Percentiles rank a stretch among this genome's conserved stretches.
Evolutionary conservation across 2,113 vertebrate species (phyloP).

Genomic region (Capricornis sumatraensis): DNA sequence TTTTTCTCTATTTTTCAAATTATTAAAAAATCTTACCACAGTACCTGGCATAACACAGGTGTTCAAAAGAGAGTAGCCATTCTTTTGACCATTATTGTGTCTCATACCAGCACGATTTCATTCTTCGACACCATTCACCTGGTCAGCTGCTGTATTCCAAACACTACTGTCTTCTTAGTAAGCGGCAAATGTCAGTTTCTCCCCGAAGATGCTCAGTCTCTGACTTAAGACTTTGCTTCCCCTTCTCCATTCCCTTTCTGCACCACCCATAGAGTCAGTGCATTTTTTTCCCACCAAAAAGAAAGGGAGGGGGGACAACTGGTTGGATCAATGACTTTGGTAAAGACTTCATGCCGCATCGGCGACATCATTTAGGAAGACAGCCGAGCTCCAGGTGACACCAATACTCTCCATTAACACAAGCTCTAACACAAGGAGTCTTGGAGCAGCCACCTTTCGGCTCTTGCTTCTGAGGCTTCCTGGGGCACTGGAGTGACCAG

Average conservation of each 20-base stretch:
- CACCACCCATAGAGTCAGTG: accelerated
- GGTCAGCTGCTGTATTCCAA: not conserved
- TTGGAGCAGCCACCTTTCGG: not conserved
- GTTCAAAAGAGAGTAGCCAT: not conserved
- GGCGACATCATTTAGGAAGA: not conserved
- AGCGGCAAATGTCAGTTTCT: not conserved
- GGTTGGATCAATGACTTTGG: not conserved
- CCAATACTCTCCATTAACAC: not conserved
- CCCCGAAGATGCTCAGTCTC: not conserved
- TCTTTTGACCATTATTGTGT: not conserved
- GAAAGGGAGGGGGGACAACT: not conserved
- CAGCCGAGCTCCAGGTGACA: not conserved
- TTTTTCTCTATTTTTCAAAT: not conserved
- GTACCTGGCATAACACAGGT: not conserved
- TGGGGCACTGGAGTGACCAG: not conserved
- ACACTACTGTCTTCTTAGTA: not conserved
- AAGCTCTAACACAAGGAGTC: not conserved
- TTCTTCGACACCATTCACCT: not conserved
- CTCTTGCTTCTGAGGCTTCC: not conserved
- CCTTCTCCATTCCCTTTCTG: not conserved
- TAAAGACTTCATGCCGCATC: not conserved
- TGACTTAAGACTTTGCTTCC: not conserved
- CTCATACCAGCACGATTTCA: not conserved
- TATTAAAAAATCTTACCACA: not conserved
- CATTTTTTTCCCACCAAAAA: not conserved